These are phyloP conservation scores for Ranitomeya variabilis DNA, from an alignment of 2,113 vertebrate genomes.

Conservation along the genomic window DNA sequence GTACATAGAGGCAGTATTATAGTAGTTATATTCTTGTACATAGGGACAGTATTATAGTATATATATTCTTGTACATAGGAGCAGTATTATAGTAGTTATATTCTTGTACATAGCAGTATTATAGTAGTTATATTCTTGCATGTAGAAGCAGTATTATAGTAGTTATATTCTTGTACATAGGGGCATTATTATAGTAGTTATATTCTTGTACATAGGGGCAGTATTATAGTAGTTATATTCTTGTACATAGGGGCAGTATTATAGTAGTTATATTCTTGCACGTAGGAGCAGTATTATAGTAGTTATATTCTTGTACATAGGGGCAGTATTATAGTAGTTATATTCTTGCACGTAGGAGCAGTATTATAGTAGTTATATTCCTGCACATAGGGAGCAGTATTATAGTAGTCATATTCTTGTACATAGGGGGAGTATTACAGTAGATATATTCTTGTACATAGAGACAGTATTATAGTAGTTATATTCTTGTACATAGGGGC, in stretches of 20 bases:
- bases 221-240: constrained; percentile 1
- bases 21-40: constrained; percentile 9
- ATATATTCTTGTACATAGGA: constrained; percentile 14
- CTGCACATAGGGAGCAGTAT: too few relatives aligned
- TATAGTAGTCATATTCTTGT: too few relatives aligned
- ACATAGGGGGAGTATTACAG: background rate
- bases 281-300: background rate
- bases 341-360: background rate
- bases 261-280: background rate
- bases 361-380: too few relatives aligned
- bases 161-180: background rate
- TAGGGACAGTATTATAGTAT: constrained; percentile 8
- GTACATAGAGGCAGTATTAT: constrained; percentile 14
- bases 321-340: background rate
- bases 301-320: background rate
- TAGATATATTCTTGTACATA: constrained; percentile 18
- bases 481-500: background rate
- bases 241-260: background rate
- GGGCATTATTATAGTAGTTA: background rate
- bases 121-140: background rate
- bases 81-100: constrained; percentile 1
- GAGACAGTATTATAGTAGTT: constrained; percentile 1
- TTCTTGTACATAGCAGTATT: background rate
- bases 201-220: background rate
- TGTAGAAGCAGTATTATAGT: background rate